phyloP scores from a whole-genome alignment of 2,888 invertebrate species.

The Seira sanloemensis region DNA sequence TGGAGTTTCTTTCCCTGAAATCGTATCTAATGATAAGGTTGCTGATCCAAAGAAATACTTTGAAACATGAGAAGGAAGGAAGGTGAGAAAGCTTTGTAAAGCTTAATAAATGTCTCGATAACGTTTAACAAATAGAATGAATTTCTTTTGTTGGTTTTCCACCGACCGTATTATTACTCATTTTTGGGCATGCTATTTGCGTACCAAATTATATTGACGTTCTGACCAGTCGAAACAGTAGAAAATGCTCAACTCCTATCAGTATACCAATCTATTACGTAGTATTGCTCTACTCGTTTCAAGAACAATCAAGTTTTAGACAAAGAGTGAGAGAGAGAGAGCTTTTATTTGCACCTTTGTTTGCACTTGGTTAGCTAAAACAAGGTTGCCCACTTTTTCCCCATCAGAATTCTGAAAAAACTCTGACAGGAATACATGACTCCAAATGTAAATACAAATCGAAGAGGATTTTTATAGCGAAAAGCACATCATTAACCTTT shows the following conservation, averaged over 20 bases:
- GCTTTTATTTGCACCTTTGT: background rate
- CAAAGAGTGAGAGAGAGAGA: too few relatives aligned
- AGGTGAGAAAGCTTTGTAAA: conserved; percentile 42
- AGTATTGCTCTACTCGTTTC: background rate
- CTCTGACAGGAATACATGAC: background rate
- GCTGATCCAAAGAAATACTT: background rate
- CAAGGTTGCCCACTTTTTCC: background rate
- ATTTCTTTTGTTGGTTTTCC: conserved; percentile 49
- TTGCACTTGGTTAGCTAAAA: background rate
- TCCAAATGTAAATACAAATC: background rate
- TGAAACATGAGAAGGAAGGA: background rate
- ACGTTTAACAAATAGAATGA: background rate
- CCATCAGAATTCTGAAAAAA: background rate
- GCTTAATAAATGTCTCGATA: background rate
- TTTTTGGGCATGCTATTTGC: conserved; percentile 14
- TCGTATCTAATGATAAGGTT: background rate
- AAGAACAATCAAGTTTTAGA: background rate
- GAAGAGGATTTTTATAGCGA: background rate
- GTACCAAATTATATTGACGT: background rate
- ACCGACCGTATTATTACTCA: conserved; percentile 45
- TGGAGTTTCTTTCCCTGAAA: background rate
- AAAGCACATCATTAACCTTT: background rate
- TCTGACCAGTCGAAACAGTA: background rate
- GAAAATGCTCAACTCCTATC: background rate
- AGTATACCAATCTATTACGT: background rate